Percentiles rank a stretch among this genome's conserved stretches.
Conservation (phyloP, 1,140 invertebrate species). For the Thaumatotibia leucotreta region DNA sequence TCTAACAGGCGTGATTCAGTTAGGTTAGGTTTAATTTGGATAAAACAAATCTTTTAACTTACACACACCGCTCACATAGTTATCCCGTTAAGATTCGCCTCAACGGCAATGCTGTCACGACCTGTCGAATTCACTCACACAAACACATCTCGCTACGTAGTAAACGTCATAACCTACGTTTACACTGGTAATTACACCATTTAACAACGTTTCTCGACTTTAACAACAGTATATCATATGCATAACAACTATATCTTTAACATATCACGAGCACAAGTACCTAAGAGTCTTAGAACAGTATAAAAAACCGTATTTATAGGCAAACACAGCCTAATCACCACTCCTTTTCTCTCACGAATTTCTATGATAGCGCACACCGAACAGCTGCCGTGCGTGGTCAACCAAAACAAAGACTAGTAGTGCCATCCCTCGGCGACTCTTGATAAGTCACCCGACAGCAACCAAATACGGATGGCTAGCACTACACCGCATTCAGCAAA, state of each 20-base stretch:
- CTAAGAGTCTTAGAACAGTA: constrained; percentile 52
- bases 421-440: constrained; percentile 38
- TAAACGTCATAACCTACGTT: constrained; percentile 72
- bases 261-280: constrained; percentile 38
- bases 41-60: constrained; percentile 59
- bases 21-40: constrained; percentile 42
- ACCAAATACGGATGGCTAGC: neutral
- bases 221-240: constrained; percentile 52
- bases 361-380: constrained; percentile 75
- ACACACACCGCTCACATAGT: constrained; percentile 53
- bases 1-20: constrained; percentile 36
- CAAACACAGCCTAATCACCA: constrained; percentile 72
- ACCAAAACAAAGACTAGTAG: constrained; percentile 71
- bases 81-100: constrained; percentile 71
- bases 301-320: constrained; percentile 66
- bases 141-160: constrained; percentile 39
- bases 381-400: constrained; percentile 73
- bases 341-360: constrained; percentile 75
- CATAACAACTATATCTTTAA: constrained; percentile 45
- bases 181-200: constrained; percentile 62
- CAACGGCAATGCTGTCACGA: constrained; percentile 64
- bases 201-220: constrained; percentile 48
- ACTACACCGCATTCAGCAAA: neutral
- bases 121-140: constrained; percentile 57
- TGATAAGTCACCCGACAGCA: neutral